Conservation (phyloP, 2,797 vertebrate species). For the Siniperca obscura region DNA sequence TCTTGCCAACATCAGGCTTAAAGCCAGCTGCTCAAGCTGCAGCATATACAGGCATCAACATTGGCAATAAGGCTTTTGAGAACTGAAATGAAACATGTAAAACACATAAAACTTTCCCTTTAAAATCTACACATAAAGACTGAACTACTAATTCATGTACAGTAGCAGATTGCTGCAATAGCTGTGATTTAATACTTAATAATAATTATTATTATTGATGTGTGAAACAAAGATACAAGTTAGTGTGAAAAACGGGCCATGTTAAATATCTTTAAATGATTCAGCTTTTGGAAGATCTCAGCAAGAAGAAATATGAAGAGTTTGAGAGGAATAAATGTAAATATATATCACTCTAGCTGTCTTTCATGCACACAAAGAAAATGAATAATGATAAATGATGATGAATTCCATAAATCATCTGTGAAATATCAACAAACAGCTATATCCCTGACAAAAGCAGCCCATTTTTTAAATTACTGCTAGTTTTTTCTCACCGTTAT, state of each 20-base stretch:
- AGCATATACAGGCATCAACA: neutral
- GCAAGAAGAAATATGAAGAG: neutral
- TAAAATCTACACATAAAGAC: conserved; percentile 8
- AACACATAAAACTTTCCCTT: neutral
- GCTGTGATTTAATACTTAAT: conserved; percentile 4
- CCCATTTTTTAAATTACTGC: too few relatives aligned
- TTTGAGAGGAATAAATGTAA: neutral
- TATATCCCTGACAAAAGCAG: neutral
- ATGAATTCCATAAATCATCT: conserved; percentile 1
- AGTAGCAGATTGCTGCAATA: conserved; percentile 11
- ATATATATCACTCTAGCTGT: neutral
- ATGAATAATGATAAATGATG: conserved; percentile 1
- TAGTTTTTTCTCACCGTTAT: neutral
- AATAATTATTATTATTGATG: neutral
- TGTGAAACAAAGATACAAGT: conserved; percentile 6
- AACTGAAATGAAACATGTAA: neutral
- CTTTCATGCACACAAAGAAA: neutral
- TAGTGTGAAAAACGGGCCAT: neutral
- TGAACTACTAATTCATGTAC: neutral
- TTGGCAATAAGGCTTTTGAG: neutral
- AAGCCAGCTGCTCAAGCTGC: conserved; percentile 33
- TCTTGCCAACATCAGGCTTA: conserved; percentile 28
- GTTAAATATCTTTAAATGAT: conserved; percentile 1
- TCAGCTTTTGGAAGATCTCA: conserved; percentile 7
- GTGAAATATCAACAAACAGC: conserved; percentile 8